Conservation (phyloP, 2,888 invertebrate genomes). For the Itoplectis maculator region DNA sequence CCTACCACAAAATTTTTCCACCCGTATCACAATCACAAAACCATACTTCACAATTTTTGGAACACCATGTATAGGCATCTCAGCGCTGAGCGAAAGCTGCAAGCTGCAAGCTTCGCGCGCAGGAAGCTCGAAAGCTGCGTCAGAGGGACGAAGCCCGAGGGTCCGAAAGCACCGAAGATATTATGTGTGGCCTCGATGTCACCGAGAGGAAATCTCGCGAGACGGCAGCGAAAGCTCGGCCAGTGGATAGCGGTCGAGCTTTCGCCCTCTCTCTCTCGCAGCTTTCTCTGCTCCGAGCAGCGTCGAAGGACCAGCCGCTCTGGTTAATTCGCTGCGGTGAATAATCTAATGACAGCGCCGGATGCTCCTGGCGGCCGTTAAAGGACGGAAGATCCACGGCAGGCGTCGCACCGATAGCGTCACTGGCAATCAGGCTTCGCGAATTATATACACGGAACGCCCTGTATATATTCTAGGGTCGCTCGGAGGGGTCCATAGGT, state of each 20-base stretch:
- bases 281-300: constrained; percentile 24
- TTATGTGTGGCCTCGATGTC: constrained; percentile 62
- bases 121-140: not conserved
- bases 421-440: constrained; percentile 26
- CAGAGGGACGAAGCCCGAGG: constrained; percentile 2
- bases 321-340: constrained; percentile 65
- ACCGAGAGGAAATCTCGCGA: constrained; percentile 64
- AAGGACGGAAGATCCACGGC: constrained; percentile 32
- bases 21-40: too few species aligned
- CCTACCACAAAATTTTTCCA: too few species aligned
- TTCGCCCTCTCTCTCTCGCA: constrained; percentile 30
- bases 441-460: constrained; percentile 6
- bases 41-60: too few species aligned
- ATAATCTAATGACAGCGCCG: constrained; percentile 66
- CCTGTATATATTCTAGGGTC: not conserved
- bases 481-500: too few species aligned
- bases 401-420: constrained; percentile 21
- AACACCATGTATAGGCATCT: too few species aligned
- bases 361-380: constrained; percentile 40
- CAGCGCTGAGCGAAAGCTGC: not conserved
- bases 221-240: constrained; percentile 58
- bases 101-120: not conserved
- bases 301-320: constrained; percentile 42
- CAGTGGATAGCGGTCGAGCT: constrained; percentile 50
- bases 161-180: constrained; percentile 48